Conservation (phyloP, 2,888 invertebrate genomes). For the Drosophila mimetica region DNA sequence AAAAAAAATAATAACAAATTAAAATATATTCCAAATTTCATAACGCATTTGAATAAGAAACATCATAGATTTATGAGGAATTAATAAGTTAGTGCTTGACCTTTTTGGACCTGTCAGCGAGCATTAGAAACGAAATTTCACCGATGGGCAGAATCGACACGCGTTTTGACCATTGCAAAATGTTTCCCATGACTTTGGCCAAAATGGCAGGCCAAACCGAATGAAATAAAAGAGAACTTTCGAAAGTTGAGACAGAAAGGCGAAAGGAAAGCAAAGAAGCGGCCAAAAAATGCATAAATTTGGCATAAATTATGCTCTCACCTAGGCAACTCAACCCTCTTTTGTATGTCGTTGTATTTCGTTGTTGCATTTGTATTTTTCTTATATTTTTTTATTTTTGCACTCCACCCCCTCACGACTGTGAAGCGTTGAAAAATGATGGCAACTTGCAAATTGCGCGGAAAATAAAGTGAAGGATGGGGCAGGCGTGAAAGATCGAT, state of each 20-base stretch:
- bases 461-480: constrained; percentile 22
- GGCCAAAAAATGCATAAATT: constrained; percentile 67
- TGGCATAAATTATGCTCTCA: constrained; percentile 59
- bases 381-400: background rate
- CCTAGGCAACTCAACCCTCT: constrained; percentile 12
- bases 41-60: background rate
- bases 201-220: constrained; percentile 11
- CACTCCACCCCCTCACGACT: constrained; percentile 43
- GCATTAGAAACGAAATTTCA: constrained; percentile 26
- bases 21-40: background rate
- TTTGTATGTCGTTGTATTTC: background rate
- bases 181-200: constrained; percentile 60
- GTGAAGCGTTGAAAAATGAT: constrained; percentile 45
- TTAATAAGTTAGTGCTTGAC: constrained; percentile 2
- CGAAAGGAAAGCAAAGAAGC: constrained; percentile 28
- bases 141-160: constrained; percentile 19
- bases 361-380: background rate
- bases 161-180: constrained; percentile 56
- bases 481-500: constrained; percentile 43
- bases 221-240: constrained; percentile 58
- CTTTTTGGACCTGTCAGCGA: constrained; percentile 34
- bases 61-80: background rate
- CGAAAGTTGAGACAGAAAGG: constrained; percentile 57
- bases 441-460: constrained; percentile 41
- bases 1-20: too few species aligned